A percentile compares a stretch with the other conserved stretches of the same genome.
Conservation (phyloP, 2,113 vertebrate genomes). For the Leptobrachium leishanense region DNA sequence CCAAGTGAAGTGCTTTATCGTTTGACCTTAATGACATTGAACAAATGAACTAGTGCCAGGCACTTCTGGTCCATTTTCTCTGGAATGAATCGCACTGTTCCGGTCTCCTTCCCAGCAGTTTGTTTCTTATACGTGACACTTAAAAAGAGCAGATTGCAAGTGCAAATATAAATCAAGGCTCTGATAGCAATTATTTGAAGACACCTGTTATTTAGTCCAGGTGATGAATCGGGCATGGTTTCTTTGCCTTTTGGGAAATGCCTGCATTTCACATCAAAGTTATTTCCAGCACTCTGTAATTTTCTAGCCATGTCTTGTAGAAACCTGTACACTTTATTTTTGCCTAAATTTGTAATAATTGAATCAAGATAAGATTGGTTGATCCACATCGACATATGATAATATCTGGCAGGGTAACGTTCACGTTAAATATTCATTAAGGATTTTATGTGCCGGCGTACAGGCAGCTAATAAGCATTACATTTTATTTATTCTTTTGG, state of each 20-base stretch:
- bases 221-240: slow-evolving; percentile 32
- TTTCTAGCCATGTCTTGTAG: slow-evolving; percentile 25
- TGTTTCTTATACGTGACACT: slow-evolving; percentile 14
- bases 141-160: slow-evolving; percentile 42
- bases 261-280: slow-evolving; percentile 40
- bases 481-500: no score
- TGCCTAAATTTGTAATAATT: slow-evolving; percentile 25
- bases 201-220: slow-evolving; percentile 48
- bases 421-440: no score
- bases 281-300: slow-evolving; percentile 36
- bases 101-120: slow-evolving; percentile 14
- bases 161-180: slow-evolving; percentile 23
- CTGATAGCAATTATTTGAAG: slow-evolving; percentile 44
- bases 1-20: background rate
- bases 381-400: background rate
- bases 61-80: slow-evolving; percentile 25
- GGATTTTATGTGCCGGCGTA: no score
- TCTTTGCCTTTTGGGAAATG: slow-evolving; percentile 39
- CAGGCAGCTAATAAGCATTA: no score
- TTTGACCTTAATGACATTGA: slow-evolving; percentile 12
- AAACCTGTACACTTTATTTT: slow-evolving; percentile 4
- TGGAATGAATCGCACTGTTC: slow-evolving; percentile 26
- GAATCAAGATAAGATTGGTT: slow-evolving; percentile 1
- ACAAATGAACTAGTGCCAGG: background rate
- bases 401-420: no score